A percentile compares a stretch with the other conserved stretches of the same genome.
Conservation (phyloP, 2,888 invertebrate genomes). For the Hemithea aestivaria region DNA sequence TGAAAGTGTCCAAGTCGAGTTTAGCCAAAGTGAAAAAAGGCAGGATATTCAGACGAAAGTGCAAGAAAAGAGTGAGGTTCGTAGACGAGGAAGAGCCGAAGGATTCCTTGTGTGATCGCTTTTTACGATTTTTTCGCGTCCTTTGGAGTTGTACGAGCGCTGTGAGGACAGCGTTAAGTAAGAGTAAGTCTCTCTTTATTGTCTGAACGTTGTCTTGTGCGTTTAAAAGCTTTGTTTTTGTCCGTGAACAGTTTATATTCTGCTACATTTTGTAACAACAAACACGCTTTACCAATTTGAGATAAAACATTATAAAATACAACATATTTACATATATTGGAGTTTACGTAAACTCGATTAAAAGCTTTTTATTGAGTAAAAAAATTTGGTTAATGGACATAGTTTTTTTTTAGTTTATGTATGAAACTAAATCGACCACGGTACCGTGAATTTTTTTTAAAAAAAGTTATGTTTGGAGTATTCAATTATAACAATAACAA, state of each 20-base stretch:
- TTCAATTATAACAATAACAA: no score
- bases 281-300: no score
- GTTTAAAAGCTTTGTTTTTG: conserved; percentile 25
- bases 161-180: conserved; percentile 52
- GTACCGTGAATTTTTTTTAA: no score
- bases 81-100: conserved; percentile 47
- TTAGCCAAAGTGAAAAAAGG: conserved; percentile 51
- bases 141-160: conserved; percentile 55
- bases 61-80: conserved; percentile 66
- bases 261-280: no score
- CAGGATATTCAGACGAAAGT: conserved; percentile 41
- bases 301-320: no score
- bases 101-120: conserved; percentile 49
- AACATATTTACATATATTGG: no score
- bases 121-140: conserved; percentile 51
- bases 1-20: conserved; percentile 56
- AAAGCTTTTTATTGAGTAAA: no score
- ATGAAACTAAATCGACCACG: no score
- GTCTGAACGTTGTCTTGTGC: conserved; percentile 27
- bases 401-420: no score
- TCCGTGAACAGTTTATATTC: conserved; percentile 3
- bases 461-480: no score
- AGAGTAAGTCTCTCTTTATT: conserved; percentile 39
- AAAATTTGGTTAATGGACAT: no score
- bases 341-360: no score